Evolutionary conservation across 2,797 vertebrate genomes (phyloP).

Genomic region (Sitta carolinensis): DNA sequence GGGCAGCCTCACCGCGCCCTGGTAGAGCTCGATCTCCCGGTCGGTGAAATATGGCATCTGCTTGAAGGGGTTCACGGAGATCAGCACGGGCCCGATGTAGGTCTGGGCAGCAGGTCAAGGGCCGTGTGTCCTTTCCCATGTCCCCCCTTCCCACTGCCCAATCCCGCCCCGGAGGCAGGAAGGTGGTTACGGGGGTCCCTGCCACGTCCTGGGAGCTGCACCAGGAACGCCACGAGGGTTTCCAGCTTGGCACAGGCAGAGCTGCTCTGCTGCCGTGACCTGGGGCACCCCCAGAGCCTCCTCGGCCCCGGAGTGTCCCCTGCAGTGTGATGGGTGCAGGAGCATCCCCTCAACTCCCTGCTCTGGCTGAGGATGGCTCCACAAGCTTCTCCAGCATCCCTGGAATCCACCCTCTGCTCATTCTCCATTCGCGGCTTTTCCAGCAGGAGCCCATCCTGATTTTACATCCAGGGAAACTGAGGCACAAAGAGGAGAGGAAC

Average conservation of each 20-base stretch:
- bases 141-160: neutral
- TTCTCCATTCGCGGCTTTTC: rapidly evolving
- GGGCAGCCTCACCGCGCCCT: slow-evolving; percentile 88
- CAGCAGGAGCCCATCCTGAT: neutral
- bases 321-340: neutral
- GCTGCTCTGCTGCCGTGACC: neutral
- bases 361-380: neutral
- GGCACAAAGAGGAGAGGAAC: neutral
- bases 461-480: neutral
- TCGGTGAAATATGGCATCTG: slow-evolving; percentile 99
- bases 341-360: neutral
- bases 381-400: neutral
- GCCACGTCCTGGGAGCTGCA: neutral
- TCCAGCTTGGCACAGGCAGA: neutral
- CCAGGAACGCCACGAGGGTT: rapidly evolving
- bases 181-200: neutral
- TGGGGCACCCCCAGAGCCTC: neutral
- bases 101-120: slow-evolving; percentile 85
- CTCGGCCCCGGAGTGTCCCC: rapidly evolving
- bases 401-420: neutral
- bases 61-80: slow-evolving; percentile 97
- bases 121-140: neutral
- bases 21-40: slow-evolving; percentile 92
- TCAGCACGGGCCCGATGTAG: slow-evolving; percentile 93
- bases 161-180: rapidly evolving